phyloP scores from a whole-genome alignment of 1,140 invertebrate genomes.

The Temnothorax longispinosus region DNA sequence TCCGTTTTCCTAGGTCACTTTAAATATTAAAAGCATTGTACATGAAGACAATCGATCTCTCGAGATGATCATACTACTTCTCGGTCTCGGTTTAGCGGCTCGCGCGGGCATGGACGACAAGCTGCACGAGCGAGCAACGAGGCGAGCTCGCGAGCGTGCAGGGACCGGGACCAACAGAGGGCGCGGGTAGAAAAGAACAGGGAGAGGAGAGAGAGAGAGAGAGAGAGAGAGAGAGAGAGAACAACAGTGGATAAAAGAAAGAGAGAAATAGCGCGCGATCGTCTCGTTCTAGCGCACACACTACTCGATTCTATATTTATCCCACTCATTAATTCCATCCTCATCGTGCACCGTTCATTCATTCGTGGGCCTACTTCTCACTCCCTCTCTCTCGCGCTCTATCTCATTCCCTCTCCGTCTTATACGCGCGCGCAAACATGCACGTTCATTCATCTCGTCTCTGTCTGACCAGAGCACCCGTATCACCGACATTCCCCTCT shows the following conservation, averaged over 20 bases:
- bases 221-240: not conserved
- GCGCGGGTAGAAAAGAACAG: slow-evolving; percentile 9
- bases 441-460: slow-evolving; percentile 83
- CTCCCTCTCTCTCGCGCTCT: slow-evolving; percentile 38
- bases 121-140: slow-evolving; percentile 29
- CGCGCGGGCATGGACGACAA: slow-evolving; percentile 29
- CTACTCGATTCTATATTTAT: slow-evolving; percentile 83
- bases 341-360: slow-evolving; percentile 84
- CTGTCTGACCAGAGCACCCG: slow-evolving; percentile 54
- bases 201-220: not conserved
- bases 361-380: slow-evolving; percentile 78
- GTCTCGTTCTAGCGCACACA: slow-evolving; percentile 74
- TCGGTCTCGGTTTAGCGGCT: slow-evolving; percentile 26
- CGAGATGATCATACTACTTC: not conserved
- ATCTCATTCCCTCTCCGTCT: slow-evolving; percentile 73
- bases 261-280: slow-evolving; percentile 40
- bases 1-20: not conserved
- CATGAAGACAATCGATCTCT: not conserved
- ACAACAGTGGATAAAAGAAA: slow-evolving; percentile 16
- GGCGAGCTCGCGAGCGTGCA: slow-evolving; percentile 17
- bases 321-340: slow-evolving; percentile 84
- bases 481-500: not conserved
- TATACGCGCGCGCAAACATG: slow-evolving; percentile 66
- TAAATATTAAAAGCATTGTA: not conserved
- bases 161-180: slow-evolving; percentile 23